These are phyloP conservation scores for Sebastes fasciatus DNA, from an alignment of 2,113 vertebrate genomes.

Conservation along the genomic window DNA sequence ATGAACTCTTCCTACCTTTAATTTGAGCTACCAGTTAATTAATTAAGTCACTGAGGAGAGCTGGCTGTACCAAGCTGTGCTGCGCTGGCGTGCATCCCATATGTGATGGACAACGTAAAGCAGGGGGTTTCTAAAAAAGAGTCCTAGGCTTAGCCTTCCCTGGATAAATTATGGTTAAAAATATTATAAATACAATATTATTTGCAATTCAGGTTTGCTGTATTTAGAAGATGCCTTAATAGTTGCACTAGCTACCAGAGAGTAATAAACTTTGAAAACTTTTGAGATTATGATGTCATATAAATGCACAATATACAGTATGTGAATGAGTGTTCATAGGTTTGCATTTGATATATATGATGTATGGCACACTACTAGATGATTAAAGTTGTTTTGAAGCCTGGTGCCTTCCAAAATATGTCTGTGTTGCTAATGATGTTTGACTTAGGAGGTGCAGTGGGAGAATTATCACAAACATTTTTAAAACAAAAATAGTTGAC, in stretches of 20 bases:
- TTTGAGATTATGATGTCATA: neutral
- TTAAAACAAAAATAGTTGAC: conserved; percentile 19
- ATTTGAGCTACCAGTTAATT: conserved; percentile 21
- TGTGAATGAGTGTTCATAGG: conserved; percentile 7
- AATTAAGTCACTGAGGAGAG: conserved; percentile 27
- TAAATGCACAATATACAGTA: conserved; percentile 8
- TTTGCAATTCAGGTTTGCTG: conserved; percentile 34
- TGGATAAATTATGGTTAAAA: conserved; percentile 1
- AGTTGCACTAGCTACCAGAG: conserved; percentile 8
- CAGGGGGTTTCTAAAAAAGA: conserved; percentile 15
- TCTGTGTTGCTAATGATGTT: neutral
- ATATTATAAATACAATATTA: neutral
- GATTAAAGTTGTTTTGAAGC: conserved; percentile 57
- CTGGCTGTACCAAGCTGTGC: conserved; percentile 15
- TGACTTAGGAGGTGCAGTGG: neutral
- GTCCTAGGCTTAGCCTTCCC: neutral
- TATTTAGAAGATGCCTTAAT: conserved; percentile 38
- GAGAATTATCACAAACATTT: neutral
- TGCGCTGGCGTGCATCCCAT: conserved; percentile 11
- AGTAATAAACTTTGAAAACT: conserved; percentile 46
- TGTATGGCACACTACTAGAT: conserved; percentile 20
- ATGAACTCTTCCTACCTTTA: conserved; percentile 24
- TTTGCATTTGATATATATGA: conserved; percentile 26
- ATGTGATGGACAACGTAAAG: conserved; percentile 27
- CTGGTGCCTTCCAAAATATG: conserved; percentile 5